Conservation (phyloP, 2,113 vertebrate genomes). For the Puffinus mauretanicus region DNA sequence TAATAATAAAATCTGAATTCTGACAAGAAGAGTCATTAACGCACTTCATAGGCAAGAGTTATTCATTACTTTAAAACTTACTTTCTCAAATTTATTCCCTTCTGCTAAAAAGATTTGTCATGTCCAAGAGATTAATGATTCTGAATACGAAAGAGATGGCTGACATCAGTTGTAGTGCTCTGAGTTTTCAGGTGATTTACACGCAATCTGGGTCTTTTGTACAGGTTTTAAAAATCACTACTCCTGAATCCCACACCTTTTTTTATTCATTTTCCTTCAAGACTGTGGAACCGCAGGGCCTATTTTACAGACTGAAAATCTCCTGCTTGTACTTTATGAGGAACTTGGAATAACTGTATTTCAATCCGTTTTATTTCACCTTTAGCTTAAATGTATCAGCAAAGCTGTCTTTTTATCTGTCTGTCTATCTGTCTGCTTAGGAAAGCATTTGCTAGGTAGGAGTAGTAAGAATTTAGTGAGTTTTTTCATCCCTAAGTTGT, state of each 20-base stretch:
- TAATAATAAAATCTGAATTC: slow-evolving; percentile 80
- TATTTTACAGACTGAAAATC: neutral
- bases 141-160: slow-evolving; percentile 52
- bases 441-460: neutral
- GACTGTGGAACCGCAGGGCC: neutral
- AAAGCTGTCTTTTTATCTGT: neutral
- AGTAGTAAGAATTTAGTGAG: neutral
- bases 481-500: neutral
- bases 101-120: slow-evolving; percentile 71
- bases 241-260: neutral
- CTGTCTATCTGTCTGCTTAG: neutral
- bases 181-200: slow-evolving; percentile 62
- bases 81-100: slow-evolving; percentile 72
- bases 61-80: slow-evolving; percentile 73
- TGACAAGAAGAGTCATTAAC: slow-evolving; percentile 75
- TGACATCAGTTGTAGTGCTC: slow-evolving; percentile 53
- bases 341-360: neutral
- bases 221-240: neutral
- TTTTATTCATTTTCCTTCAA: slow-evolving; percentile 17
- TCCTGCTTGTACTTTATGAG: neutral
- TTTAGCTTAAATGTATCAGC: neutral
- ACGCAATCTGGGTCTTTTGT: neutral
- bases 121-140: slow-evolving; percentile 72
- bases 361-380: neutral
- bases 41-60: slow-evolving; percentile 64